phyloP scores from a whole-genome alignment of 2,797 vertebrate species.

The Botia kubotai region DNA sequence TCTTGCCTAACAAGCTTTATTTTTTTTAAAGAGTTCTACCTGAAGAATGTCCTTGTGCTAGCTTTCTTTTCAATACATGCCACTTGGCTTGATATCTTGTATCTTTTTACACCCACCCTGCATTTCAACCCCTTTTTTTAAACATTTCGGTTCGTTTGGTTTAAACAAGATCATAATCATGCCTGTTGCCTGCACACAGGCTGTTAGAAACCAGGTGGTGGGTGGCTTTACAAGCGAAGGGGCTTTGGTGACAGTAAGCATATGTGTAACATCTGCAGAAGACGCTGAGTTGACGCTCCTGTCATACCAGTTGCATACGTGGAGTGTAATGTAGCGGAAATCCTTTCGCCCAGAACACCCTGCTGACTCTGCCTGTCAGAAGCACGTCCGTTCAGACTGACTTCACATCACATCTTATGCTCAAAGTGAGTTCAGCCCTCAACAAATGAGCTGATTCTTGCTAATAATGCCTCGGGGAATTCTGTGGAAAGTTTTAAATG shows the following conservation, averaged over 20 bases:
- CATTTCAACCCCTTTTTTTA: slow-evolving; percentile 23
- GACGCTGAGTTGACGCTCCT: slow-evolving; percentile 50
- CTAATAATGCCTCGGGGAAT: neutral
- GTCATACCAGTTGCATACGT: slow-evolving; percentile 48
- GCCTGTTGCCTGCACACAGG: slow-evolving; percentile 23
- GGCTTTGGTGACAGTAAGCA: slow-evolving; percentile 43
- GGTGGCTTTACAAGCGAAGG: slow-evolving; percentile 26
- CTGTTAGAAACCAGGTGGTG: slow-evolving; percentile 44
- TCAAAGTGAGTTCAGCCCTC: slow-evolving; percentile 4
- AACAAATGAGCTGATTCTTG: neutral
- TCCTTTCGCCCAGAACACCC: slow-evolving; percentile 30
- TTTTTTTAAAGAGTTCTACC: too few species aligned
- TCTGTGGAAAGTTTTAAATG: neutral
- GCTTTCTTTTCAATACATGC: too few species aligned
- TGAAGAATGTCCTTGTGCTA: too few species aligned
- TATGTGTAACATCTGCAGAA: slow-evolving; percentile 58
- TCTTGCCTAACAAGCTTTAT: too few species aligned
- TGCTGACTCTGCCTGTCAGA: slow-evolving; percentile 24
- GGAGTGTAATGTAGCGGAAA: slow-evolving; percentile 35
- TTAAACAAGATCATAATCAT: slow-evolving; percentile 57
- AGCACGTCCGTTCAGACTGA: slow-evolving; percentile 16
- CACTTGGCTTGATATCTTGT: too few species aligned
- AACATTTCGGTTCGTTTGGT: slow-evolving; percentile 41
- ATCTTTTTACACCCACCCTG: neutral
- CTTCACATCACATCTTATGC: neutral